A percentile compares a stretch with the other conserved stretches of the same genome.
phyloP scores from a whole-genome alignment of 2,797 vertebrate species.

The Ptychobarbus kaznakovi region DNA sequence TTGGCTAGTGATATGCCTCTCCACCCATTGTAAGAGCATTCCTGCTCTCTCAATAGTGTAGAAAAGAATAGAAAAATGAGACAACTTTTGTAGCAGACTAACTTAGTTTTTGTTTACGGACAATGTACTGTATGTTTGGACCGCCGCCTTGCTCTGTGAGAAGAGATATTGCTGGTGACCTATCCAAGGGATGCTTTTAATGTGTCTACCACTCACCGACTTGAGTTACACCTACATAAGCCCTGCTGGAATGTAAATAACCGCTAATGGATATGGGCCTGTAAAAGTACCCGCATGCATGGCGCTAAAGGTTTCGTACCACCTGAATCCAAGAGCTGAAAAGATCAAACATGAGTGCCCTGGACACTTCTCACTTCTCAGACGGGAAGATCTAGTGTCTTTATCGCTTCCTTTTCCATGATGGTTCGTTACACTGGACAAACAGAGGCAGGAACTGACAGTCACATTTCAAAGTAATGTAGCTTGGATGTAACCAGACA shows the following conservation, averaged over 20 bases:
- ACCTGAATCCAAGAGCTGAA: conserved; percentile 72
- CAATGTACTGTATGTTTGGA: neutral
- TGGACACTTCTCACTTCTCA: conserved; percentile 72
- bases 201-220: conserved; percentile 27
- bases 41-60: conserved; percentile 64
- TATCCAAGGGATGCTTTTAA: conserved; percentile 31
- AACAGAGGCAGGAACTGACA: conserved; percentile 64
- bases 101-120: neutral
- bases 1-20: conserved; percentile 77
- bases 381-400: conserved; percentile 63
- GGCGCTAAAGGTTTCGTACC: conserved; percentile 72
- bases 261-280: conserved; percentile 72
- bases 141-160: neutral
- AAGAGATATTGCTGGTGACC: conserved; percentile 8
- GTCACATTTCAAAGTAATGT: conserved; percentile 32
- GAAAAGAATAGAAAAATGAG: neutral
- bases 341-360: conserved; percentile 70
- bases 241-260: conserved; percentile 71
- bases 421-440: conserved; percentile 67
- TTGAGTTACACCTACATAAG: conserved; percentile 31
- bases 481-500: conserved; percentile 63
- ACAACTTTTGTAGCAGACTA: neutral
- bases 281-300: conserved; percentile 75
- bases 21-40: conserved; percentile 72
- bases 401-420: conserved; percentile 62